These are phyloP conservation scores for Eupithecia inturbata DNA, from an alignment of 2,888 invertebrate genomes.

Conservation along the genomic window DNA sequence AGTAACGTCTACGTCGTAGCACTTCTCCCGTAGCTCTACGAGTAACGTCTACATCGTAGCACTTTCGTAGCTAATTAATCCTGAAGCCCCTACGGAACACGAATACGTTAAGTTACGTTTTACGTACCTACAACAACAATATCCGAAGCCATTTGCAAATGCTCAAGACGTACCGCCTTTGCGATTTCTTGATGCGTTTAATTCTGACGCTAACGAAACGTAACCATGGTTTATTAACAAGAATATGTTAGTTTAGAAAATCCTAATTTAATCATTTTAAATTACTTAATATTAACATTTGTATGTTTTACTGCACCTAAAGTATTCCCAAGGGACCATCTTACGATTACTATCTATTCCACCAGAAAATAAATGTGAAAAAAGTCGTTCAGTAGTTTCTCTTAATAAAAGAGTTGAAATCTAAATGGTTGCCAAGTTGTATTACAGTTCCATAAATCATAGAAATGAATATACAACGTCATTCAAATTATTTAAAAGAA, in stretches of 20 bases:
- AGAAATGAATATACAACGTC: too few species aligned
- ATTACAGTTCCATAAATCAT: too few species aligned
- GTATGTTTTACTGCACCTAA: neutral
- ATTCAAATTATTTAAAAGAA: too few species aligned
- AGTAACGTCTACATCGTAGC: neutral
- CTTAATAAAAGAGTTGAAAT: too few species aligned
- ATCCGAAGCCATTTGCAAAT: neutral
- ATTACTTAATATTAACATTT: too few species aligned
- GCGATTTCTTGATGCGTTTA: neutral
- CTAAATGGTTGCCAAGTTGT: too few species aligned
- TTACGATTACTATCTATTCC: too few species aligned
- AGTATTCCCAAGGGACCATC: neutral
- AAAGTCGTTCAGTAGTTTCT: too few species aligned
- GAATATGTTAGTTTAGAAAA: too few species aligned
- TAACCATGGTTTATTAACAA: neutral
- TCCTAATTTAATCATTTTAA: too few species aligned
- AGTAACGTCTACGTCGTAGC: neutral
- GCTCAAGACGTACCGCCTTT: neutral
- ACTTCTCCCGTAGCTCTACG: neutral
- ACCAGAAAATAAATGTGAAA: too few species aligned
- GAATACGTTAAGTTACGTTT: neutral
- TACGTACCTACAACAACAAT: too few species aligned
- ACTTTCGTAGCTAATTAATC: slow-evolving; percentile 4
- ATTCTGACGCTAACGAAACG: neutral
- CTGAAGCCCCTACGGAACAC: neutral